Base-by-base conservation (phyloP, 2,888 invertebrate genomes). In the Lissocephala sabroskyi region DNA sequence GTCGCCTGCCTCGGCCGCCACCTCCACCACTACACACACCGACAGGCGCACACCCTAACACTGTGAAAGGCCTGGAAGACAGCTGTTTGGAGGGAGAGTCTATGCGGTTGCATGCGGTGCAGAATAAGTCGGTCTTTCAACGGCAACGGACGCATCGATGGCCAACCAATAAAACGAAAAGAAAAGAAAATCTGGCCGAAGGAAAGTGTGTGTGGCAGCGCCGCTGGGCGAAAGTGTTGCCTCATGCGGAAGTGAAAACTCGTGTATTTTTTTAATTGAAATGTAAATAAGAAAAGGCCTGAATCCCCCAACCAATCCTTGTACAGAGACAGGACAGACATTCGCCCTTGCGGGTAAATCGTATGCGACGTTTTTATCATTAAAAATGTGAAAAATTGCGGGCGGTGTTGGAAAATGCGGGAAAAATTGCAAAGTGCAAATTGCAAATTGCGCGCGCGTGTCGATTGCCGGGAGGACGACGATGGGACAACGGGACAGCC, bases 121-220 rank as follows among this genome's bases (percentile, higher is more conserved):
- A 73, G 68, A 70, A 55, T 73, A 74, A 77, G 78, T 74, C 78
- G 59, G 78, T 74, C 66, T 74, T 71, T 52, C 74, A 52, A 55
- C 51, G 65, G 43, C 54, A 53, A 36, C 68, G 68, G 68, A 76
- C 71, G 65, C 62, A 45, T 56, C 37, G 49, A 39, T 11, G 9
- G 16, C 18, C 18, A 23, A 5, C 19, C 39, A 23, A 11, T 13
- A 11, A n/a, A n/a, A n/a, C n/a, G n/a, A n/a, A n/a, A n/a, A n/a
- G n/a, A n/a, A n/a, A n/a, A n/a, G n/a, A n/a, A n/a, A n/a, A n/a
- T n/a, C n/a, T n/a, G n/a, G n/a, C n/a, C n/a, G n/a, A n/a, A n/a
- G n/a, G n/a, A n/a, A n/a, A n/a, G n/a, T n/a, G n/a, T n/a, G n/a
- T n/a, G n/a, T n/a, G n/a, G n/a, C n/a, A n/a, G n/a, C n/a, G n/a